phyloP scores from a whole-genome alignment of 2,888 invertebrate genomes.

The Psococerastis gibbosa region DNA sequence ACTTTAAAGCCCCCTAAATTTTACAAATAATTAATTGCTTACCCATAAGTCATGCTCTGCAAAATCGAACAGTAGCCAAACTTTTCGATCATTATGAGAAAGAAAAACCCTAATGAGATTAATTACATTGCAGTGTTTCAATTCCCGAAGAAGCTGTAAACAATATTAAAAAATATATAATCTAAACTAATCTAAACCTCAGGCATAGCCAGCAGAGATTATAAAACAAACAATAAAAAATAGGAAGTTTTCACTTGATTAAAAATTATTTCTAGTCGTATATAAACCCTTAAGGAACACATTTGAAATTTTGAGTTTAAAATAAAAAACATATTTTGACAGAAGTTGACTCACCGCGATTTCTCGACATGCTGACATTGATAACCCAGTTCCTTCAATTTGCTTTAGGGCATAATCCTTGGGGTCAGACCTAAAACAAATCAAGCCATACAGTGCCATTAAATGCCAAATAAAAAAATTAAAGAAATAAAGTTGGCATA shows the following conservation, averaged over 20 bases:
- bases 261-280: too few species aligned
- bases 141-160: slow-evolving; percentile 76
- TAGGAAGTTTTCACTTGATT: too few species aligned
- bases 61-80: slow-evolving; percentile 94
- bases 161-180: too few species aligned
- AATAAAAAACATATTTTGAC: slow-evolving; percentile 8
- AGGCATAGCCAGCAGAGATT: too few species aligned
- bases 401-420: slow-evolving; percentile 95
- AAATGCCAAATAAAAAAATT: too few species aligned
- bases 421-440: slow-evolving; percentile 38
- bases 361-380: slow-evolving; percentile 98
- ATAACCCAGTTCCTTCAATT: slow-evolving; percentile 95
- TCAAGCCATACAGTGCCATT: slow-evolving; percentile 3
- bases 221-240: too few species aligned
- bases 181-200: too few species aligned
- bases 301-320: too few species aligned
- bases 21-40: too few species aligned
- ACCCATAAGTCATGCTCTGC: slow-evolving; percentile 98
- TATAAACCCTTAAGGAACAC: too few species aligned
- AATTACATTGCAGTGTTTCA: slow-evolving; percentile 94
- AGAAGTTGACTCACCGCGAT: slow-evolving; percentile 57
- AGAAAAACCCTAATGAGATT: slow-evolving; percentile 90
- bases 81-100: slow-evolving; percentile 90
- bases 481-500: too few species aligned
- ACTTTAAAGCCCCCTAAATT: too few species aligned